Percentiles rank a stretch among this genome's conserved stretches.
These are phyloP conservation scores for Lasiommata megera DNA, from an alignment of 2,888 invertebrate genomes.

Conservation along the genomic window DNA sequence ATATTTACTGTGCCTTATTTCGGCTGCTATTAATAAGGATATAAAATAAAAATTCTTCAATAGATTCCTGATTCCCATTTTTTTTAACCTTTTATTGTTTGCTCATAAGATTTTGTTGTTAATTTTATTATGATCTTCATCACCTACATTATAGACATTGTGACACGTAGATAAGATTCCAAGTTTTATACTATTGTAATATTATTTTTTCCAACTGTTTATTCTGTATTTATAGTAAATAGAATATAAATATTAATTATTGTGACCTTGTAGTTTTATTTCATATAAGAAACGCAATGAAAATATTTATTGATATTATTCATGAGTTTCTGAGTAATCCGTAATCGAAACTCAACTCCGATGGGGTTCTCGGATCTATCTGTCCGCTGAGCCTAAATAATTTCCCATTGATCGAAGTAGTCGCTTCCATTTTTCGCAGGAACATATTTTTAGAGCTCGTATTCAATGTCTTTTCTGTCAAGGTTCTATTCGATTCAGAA, in stretches of 20 bases:
- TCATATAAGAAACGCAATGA: neutral
- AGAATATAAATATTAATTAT: conserved; percentile 4
- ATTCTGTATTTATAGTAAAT: neutral
- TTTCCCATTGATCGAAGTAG: conserved; percentile 64
- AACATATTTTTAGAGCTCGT: conserved; percentile 63
- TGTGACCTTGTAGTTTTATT: conserved; percentile 9
- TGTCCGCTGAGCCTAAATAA: conserved; percentile 64
- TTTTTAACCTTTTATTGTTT: neutral
- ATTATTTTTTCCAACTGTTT: neutral
- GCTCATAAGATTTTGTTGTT: neutral
- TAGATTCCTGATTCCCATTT: neutral
- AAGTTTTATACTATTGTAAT: neutral
- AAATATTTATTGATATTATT: neutral
- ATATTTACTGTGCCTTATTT: neutral
- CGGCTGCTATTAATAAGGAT: neutral
- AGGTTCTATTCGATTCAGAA: conserved; percentile 64
- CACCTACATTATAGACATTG: neutral
- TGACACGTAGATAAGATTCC: neutral
- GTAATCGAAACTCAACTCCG: conserved; percentile 53
- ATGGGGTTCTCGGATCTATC: conserved; percentile 51
- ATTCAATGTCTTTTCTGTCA: conserved; percentile 65
- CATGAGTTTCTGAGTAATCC: conserved; percentile 1
- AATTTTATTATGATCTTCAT: neutral
- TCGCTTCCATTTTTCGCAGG: conserved; percentile 71
- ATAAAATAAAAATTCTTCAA: neutral